These are phyloP conservation scores for Cephus pulcher DNA, from an alignment of 2,888 invertebrate genomes.

Conservation along the genomic window DNA sequence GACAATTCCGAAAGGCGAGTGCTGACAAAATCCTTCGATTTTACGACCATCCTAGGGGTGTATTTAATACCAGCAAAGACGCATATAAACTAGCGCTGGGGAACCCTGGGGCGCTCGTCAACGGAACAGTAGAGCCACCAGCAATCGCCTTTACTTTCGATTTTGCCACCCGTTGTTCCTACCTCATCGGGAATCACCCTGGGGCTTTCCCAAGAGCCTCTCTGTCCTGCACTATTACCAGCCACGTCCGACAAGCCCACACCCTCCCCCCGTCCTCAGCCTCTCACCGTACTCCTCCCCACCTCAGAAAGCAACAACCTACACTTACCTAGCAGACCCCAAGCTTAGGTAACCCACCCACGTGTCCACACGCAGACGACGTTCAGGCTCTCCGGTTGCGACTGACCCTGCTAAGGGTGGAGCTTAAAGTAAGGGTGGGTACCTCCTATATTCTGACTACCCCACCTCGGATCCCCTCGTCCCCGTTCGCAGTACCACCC, in stretches of 20 bases:
- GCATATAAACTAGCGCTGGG: conserved; percentile 1
- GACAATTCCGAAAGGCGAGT: not conserved
- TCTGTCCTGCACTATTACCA: not conserved
- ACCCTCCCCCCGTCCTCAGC: conserved; percentile 13
- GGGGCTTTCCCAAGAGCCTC: not conserved
- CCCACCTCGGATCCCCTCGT: conserved; percentile 1
- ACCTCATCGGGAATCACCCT: conserved; percentile 1
- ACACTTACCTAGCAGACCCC: not conserved
- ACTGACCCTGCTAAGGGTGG: conserved; percentile 59
- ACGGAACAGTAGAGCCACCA: conserved; percentile 54
- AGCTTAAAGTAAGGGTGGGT: conserved; percentile 63
- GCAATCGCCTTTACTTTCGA: conserved; percentile 49
- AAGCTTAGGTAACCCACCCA: not conserved
- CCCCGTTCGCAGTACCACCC: not conserved
- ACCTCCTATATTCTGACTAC: conserved; percentile 28
- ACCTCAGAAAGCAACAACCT: conserved; percentile 14
- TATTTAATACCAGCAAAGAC: not conserved
- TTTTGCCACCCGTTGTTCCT: conserved; percentile 38
- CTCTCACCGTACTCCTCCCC: conserved; percentile 9
- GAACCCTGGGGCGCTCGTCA: conserved; percentile 41
- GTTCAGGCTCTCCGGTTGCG: conserved; percentile 21
- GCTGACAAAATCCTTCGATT: not conserved
- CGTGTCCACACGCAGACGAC: not conserved
- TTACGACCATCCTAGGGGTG: not conserved
- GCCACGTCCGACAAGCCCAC: conserved; percentile 11